Percentiles rank a stretch among this genome's conserved stretches.
Evolutionary conservation across 2,113 vertebrate genomes (phyloP).

Genomic region (Tyto alba): DNA sequence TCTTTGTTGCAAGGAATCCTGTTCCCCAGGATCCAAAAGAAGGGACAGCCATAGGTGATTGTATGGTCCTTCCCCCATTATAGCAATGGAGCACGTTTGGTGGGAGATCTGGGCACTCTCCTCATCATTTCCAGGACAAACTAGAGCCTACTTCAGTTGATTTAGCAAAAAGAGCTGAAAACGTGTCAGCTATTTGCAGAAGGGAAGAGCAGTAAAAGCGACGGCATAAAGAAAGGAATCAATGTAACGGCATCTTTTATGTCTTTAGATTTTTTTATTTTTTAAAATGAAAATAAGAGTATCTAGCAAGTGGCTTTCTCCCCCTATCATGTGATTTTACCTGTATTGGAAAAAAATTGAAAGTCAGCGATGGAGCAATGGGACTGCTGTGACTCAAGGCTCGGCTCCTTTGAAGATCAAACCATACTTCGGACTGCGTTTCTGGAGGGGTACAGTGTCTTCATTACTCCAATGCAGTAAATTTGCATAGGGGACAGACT

Average conservation of each 20-base stretch:
- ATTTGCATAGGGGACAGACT: not conserved
- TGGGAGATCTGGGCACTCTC: not conserved
- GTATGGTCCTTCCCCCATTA: not conserved
- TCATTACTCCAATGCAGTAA: not conserved
- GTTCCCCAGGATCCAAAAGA: not conserved
- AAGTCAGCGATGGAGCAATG: not conserved
- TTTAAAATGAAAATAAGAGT: not conserved
- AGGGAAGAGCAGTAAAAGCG: not conserved
- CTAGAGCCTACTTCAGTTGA: not conserved
- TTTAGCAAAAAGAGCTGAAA: not conserved
- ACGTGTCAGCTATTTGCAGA: not conserved
- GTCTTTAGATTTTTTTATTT: not conserved
- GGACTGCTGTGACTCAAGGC: not conserved
- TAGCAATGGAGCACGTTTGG: not conserved
- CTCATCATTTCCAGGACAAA: not conserved
- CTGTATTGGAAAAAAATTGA: not conserved
- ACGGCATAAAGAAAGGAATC: not conserved
- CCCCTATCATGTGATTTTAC: not conserved
- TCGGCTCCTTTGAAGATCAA: not conserved
- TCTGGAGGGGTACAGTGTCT: not conserved
- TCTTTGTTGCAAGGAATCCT: not conserved
- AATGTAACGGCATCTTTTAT: not conserved
- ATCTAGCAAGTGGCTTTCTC: not conserved
- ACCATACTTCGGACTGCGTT: not conserved
- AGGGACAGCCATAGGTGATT: not conserved